Evolutionary conservation across 1,140 invertebrate species (phyloP).

Genomic region (Drosophila paulistorum): DNA sequence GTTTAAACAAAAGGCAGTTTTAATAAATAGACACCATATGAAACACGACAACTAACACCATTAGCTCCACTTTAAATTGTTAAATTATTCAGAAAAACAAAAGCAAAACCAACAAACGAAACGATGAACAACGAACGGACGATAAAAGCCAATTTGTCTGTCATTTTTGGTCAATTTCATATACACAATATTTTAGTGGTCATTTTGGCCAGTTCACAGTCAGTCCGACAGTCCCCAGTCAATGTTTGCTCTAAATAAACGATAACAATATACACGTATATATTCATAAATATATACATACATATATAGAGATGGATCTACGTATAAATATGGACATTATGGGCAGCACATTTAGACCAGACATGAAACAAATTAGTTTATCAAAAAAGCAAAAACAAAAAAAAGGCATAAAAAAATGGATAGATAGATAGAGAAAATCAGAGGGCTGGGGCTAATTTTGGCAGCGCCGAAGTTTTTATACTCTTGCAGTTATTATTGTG

Average conservation of each 20-base stretch:
- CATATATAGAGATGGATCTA: neutral
- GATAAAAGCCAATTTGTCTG: slow-evolving; percentile 81
- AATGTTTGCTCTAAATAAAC: slow-evolving; percentile 54
- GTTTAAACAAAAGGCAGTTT: slow-evolving; percentile 74
- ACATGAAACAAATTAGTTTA: slow-evolving; percentile 81
- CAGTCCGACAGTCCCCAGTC: slow-evolving; percentile 31
- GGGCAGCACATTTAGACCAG: slow-evolving; percentile 60
- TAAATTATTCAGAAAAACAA: slow-evolving; percentile 79
- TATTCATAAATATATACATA: neutral
- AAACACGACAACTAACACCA: slow-evolving; percentile 81
- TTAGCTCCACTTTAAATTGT: slow-evolving; percentile 80
- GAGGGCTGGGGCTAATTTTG: too few species aligned
- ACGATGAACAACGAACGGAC: slow-evolving; percentile 47
- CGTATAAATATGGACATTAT: slow-evolving; percentile 26
- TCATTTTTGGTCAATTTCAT: slow-evolving; percentile 80
- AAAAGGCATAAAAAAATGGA: neutral
- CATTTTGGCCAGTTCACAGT: slow-evolving; percentile 56
- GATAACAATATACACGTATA: slow-evolving; percentile 14
- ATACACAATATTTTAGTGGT: slow-evolving; percentile 74
- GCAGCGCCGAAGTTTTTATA: too few species aligned
- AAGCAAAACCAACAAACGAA: slow-evolving; percentile 44
- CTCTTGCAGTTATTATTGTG: too few species aligned
- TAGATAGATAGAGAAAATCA: neutral
- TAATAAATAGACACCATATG: slow-evolving; percentile 77
- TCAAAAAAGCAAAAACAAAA: slow-evolving; percentile 43